Percentiles rank a stretch among this genome's conserved stretches.
phyloP scores from a whole-genome alignment of 2,113 vertebrate species.

The Oreotrochilus melanogaster region DNA sequence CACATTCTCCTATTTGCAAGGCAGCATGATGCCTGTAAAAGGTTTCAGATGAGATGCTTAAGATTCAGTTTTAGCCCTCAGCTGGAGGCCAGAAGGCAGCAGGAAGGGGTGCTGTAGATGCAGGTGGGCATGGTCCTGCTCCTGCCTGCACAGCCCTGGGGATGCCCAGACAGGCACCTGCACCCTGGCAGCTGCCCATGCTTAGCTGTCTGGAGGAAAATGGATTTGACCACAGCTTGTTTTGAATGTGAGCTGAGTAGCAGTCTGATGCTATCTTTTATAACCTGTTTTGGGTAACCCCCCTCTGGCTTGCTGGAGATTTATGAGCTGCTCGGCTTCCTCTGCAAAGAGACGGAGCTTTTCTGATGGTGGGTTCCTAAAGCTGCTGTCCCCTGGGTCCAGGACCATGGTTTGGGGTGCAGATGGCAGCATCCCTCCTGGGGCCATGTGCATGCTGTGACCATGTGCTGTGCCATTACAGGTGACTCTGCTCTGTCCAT shows the following conservation, averaged over 20 bases:
- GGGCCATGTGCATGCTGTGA: rapidly evolving
- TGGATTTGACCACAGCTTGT: not conserved
- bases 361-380: not conserved
- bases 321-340: too few species aligned
- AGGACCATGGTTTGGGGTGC: not conserved
- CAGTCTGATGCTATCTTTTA: rapidly evolving
- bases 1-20: not conserved
- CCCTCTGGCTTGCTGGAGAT: not conserved
- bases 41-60: not conserved
- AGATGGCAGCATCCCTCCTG: rapidly evolving
- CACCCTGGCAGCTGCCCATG: rapidly evolving
- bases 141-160: rapidly evolving
- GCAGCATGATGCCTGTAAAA: not conserved
- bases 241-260: rapidly evolving
- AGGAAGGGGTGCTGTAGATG: rapidly evolving
- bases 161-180: not conserved
- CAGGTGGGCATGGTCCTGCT: rapidly evolving
- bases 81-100: not conserved
- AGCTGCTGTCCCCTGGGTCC: rapidly evolving
- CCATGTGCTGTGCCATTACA: rapidly evolving
- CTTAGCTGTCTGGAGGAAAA: not conserved
- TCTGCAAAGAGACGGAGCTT: rapidly evolving
- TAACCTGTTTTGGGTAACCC: not conserved
- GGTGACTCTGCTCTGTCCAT: not conserved
- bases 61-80: not conserved